These are phyloP conservation scores for Plecotus auritus DNA, from an alignment of 2,113 vertebrate species.

Conservation along the genomic window DNA sequence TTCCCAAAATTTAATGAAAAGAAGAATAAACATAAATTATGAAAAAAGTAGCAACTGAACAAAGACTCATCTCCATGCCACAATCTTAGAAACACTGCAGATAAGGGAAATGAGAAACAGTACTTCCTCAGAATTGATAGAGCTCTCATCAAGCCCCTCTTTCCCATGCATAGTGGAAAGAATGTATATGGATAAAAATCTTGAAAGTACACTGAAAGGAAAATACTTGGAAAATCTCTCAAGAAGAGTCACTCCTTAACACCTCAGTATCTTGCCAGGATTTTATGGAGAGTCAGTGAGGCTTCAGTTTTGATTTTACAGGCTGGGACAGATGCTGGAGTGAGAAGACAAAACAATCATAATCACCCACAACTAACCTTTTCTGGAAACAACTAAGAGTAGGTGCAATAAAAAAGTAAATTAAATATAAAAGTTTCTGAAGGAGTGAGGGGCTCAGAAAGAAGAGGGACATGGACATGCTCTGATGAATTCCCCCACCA, in stretches of 20 bases:
- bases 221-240: not conserved
- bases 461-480: not conserved
- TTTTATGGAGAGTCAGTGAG: not conserved
- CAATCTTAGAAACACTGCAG: not conserved
- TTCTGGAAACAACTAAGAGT: constrained; percentile 7
- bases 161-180: not conserved
- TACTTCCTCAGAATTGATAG: not conserved
- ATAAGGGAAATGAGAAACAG: constrained; percentile 16
- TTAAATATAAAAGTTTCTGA: not conserved
- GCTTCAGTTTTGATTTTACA: not conserved
- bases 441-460: not conserved
- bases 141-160: not conserved
- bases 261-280: not conserved
- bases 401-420: not conserved
- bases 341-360: not conserved
- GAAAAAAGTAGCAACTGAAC: not conserved
- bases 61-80: not conserved
- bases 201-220: not conserved
- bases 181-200: not conserved
- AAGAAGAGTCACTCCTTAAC: not conserved
- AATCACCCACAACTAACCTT: not conserved
- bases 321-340: not conserved
- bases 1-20: constrained; percentile 9
- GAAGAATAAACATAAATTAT: not conserved
- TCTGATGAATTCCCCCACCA: not conserved